A percentile compares a stretch with the other conserved stretches of the same genome.
Evolutionary conservation across 2,888 invertebrate species (phyloP).

Genomic region (Agrotis puta): DNA sequence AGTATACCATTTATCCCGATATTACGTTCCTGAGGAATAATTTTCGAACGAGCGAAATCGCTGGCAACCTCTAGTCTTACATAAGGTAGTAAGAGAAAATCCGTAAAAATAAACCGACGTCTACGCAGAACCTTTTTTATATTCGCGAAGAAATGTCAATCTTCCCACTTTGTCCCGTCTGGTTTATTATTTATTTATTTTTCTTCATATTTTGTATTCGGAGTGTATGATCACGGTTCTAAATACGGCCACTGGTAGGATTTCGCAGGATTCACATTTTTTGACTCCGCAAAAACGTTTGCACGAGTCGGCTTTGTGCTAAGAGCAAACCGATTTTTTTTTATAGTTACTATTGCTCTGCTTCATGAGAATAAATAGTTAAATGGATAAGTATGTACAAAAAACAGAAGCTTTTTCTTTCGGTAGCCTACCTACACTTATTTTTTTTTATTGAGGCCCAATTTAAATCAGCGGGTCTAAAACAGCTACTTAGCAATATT

Average conservation of each 20-base stretch:
- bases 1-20: too few species aligned
- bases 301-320: slow-evolving; percentile 13
- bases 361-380: background rate
- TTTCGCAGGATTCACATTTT: slow-evolving; percentile 38
- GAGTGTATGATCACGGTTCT: slow-evolving; percentile 33
- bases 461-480: too few species aligned
- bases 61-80: background rate
- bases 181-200: slow-evolving; percentile 13
- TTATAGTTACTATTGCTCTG: background rate
- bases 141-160: slow-evolving; percentile 12
- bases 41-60: too few species aligned
- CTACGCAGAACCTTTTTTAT: background rate
- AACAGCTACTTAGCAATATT: too few species aligned
- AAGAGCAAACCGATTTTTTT: slow-evolving; percentile 19
- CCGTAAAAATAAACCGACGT: background rate
- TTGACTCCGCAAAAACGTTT: slow-evolving; percentile 16
- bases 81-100: background rate
- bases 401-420: background rate
- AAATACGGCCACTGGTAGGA: slow-evolving; percentile 30
- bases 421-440: too few species aligned
- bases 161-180: slow-evolving; percentile 24
- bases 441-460: too few species aligned
- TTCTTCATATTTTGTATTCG: slow-evolving; percentile 41
- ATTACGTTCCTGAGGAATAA: too few species aligned
- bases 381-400: background rate